Base-by-base conservation (phyloP, 1,140 invertebrate genomes). In the Phenacoccus solenopsis region DNA sequence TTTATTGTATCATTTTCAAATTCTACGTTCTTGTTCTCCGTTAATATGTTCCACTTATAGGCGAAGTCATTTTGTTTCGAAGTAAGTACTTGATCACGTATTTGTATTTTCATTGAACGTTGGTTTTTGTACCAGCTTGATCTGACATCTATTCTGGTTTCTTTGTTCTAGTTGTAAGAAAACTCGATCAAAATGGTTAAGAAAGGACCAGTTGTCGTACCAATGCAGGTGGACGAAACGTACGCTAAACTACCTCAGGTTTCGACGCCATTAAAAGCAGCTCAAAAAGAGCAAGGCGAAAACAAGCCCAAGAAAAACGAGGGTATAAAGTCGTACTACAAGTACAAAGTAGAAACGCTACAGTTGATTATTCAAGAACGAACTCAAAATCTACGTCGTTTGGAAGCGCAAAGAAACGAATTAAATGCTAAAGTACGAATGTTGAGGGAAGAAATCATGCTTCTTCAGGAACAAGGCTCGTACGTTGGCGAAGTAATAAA, bases 401-500 rank as follows among this genome's bases (percentile, higher is more conserved):
- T 99, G 64, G 96, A 99, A 83, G 98, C 98, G 20, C 97, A 99
- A 78, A 84, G 98, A 75, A 99, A 99, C 88, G 97, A 99, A 81
- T 87, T 99, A 0, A 99, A 99, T 83, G 95, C 96, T 7, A 99
- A 99, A 90, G 96, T 99, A 28, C 88, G 97, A 64, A 95, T 98
- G 91, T 80, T 99, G 30, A 86, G 97, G 16, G 98, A 99, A 80
- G 98, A 99, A 78, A 81, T 99, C 0, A 96, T 98, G 80, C 83
- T 98, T 12, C 82, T 99, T 12, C 98, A 99, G 81, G 98, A 99
- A 77, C 98, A 99, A 82, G 98, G 98, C 10, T 98, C 95, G 12
- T 99, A 99, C 81, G 98, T 99, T 4, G 98, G 98, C 12, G 98
- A 99, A 83, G 97, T 99, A 28, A 95, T 98, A 0, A 99, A 99